Conservation (phyloP, 2,888 invertebrate genomes). For the Argyra leucocephala region DNA sequence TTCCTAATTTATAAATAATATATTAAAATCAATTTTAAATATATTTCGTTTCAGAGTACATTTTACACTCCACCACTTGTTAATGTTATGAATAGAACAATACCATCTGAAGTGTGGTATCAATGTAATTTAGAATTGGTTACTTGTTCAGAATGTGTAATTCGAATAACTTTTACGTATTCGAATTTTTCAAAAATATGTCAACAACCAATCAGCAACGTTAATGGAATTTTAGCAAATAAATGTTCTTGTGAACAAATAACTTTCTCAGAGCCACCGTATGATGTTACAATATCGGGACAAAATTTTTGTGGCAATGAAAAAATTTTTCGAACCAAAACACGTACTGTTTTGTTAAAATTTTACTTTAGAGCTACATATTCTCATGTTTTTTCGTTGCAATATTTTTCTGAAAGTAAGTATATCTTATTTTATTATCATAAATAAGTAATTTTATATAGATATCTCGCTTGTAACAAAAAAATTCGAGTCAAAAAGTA, state of each 20-base stretch:
- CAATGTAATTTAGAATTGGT: constrained; percentile 57
- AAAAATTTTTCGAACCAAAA: constrained; percentile 50
- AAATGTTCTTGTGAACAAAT: constrained; percentile 52
- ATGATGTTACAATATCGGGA: constrained; percentile 50
- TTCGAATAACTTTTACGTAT: constrained; percentile 39
- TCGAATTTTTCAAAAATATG: constrained; percentile 40
- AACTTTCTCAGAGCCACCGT: constrained; percentile 56
- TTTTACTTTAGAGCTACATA: constrained; percentile 51
- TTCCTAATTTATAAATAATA: no score
- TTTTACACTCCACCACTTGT: constrained; percentile 28
- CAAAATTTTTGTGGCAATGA: constrained; percentile 52
- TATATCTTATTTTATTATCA: constrained; percentile 16
- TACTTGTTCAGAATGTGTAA: constrained; percentile 60
- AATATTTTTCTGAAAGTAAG: constrained; percentile 56
- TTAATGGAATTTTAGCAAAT: constrained; percentile 30
- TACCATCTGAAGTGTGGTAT: constrained; percentile 36
- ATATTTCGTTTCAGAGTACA: constrained; percentile 27
- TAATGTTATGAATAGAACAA: constrained; percentile 28
- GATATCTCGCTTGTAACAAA: no score
- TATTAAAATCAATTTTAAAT: no score
- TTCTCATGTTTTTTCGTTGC: constrained; percentile 53
- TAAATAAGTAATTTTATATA: no score
- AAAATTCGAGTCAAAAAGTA: no score
- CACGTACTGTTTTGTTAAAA: constrained; percentile 50
- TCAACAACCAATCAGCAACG: constrained; percentile 31